Conservation (phyloP, 30 jellyfish, hydroid and myxozoan species). For the Pelagia noctiluca region DNA sequence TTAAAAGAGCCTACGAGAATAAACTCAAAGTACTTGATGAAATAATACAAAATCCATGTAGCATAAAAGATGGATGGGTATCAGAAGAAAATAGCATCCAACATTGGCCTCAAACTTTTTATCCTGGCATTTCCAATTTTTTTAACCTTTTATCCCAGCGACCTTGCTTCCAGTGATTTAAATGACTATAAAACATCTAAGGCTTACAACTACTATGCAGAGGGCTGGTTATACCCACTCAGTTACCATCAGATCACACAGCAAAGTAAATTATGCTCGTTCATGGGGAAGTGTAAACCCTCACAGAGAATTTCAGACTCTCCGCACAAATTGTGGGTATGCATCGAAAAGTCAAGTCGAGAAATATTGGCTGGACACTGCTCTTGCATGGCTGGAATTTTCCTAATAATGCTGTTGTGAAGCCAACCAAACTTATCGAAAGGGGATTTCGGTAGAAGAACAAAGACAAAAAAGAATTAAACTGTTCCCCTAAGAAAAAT, state of each 20-base stretch:
- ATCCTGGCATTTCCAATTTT: slow-evolving; percentile 35
- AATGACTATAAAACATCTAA: slow-evolving; percentile 16
- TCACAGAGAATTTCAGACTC: no score
- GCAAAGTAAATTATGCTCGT: neutral
- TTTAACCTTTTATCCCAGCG: slow-evolving; percentile 33
- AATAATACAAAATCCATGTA: slow-evolving; percentile 47
- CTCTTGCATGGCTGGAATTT: slow-evolving; percentile 36
- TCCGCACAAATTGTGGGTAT: slow-evolving; percentile 37
- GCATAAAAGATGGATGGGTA: slow-evolving; percentile 22
- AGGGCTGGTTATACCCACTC: slow-evolving; percentile 15
- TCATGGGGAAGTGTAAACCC: slow-evolving; percentile 15
- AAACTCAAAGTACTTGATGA: slow-evolving; percentile 22
- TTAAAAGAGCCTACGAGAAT: slow-evolving; percentile 15
- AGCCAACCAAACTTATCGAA: slow-evolving; percentile 38
- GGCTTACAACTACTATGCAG: slow-evolving; percentile 25
- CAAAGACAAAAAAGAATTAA: neutral
- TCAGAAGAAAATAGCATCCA: slow-evolving; percentile 2
- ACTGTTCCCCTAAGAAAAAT: slow-evolving; percentile 35
- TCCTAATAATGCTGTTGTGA: slow-evolving; percentile 16
- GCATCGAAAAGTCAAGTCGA: neutral
- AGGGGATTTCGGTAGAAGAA: slow-evolving; percentile 25
- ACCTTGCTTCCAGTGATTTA: neutral
- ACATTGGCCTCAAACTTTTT: slow-evolving; percentile 46
- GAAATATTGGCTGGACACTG: slow-evolving; percentile 20
- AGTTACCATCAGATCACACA: neutral